These are phyloP conservation scores for Mionectes macconnelli DNA, from an alignment of 2,113 vertebrate species.

Conservation along the genomic window DNA sequence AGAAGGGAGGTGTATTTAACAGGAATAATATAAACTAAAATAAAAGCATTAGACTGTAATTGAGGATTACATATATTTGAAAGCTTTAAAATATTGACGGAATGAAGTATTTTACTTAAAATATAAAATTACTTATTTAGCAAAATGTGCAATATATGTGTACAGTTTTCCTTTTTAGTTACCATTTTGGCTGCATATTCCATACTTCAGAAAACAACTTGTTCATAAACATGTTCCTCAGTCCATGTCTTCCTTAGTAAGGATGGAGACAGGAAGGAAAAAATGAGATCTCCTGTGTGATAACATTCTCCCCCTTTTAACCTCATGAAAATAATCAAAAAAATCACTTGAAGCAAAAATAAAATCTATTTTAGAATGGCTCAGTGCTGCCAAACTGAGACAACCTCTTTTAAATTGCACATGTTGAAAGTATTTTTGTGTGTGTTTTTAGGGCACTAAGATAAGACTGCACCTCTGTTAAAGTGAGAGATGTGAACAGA, in stretches of 20 bases:
- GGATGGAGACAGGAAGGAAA: not conserved
- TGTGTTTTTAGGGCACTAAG: not conserved
- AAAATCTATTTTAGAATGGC: not conserved
- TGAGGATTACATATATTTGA: not conserved
- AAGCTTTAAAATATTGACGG: not conserved
- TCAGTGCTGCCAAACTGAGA: not conserved
- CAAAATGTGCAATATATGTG: not conserved
- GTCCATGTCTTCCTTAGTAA: not conserved
- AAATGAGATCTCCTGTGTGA: not conserved
- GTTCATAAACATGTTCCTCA: not conserved
- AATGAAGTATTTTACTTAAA: not conserved
- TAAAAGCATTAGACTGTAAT: not conserved
- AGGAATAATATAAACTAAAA: not conserved
- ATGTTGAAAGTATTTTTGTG: not conserved
- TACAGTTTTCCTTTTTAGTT: not conserved
- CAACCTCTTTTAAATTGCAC: not conserved
- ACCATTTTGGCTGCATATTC: not conserved
- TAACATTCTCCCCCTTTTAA: not conserved
- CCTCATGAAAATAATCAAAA: not conserved
- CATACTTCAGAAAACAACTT: not conserved
- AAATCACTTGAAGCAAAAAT: not conserved
- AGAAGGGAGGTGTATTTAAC: not conserved
- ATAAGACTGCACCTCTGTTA: conserved; percentile 4
- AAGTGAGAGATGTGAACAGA: conserved; percentile 66
- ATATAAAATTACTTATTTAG: not conserved